phyloP scores from a whole-genome alignment of 1,140 invertebrate genomes.

The Chrysoperla carnea region DNA sequence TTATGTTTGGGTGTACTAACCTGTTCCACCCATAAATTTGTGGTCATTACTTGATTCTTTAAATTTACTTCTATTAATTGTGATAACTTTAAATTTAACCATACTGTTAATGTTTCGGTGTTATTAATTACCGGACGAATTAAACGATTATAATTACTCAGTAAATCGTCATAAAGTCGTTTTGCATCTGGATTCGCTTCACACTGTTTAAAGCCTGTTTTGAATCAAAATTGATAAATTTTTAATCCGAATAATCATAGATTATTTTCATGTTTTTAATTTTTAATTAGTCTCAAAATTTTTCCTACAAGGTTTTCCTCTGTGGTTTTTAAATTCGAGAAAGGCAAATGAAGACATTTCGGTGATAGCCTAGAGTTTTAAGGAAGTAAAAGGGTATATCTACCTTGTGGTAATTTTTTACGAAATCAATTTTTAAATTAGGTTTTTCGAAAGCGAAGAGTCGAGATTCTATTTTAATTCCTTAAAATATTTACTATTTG shows the following conservation, averaged over 20 bases:
- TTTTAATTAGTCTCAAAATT: no score
- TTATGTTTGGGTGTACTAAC: slow-evolving; percentile 24
- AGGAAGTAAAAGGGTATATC: no score
- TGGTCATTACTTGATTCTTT: slow-evolving; percentile 92
- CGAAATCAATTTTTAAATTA: no score
- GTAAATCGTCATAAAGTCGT: slow-evolving; percentile 76
- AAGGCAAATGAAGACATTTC: no score
- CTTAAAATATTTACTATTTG: no score
- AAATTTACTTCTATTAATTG: slow-evolving; percentile 93
- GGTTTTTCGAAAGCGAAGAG: no score
- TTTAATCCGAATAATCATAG: slow-evolving; percentile 9
- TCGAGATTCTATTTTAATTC: no score
- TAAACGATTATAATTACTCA: slow-evolving; percentile 91
- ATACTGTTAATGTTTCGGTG: slow-evolving; percentile 82
- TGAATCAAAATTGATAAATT: not conserved
- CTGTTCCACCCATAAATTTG: slow-evolving; percentile 87
- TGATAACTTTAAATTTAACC: slow-evolving; percentile 79
- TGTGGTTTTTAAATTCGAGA: no score
- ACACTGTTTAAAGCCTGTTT: slow-evolving; percentile 28
- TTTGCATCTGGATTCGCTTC: slow-evolving; percentile 84
- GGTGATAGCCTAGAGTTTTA: no score
- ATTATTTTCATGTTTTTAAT: not conserved
- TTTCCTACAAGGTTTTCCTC: no score
- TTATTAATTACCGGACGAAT: slow-evolving; percentile 91
- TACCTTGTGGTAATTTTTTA: no score